Conservation (phyloP, 2,797 vertebrate genomes). For the Tragelaphus eurycerus region DNA sequence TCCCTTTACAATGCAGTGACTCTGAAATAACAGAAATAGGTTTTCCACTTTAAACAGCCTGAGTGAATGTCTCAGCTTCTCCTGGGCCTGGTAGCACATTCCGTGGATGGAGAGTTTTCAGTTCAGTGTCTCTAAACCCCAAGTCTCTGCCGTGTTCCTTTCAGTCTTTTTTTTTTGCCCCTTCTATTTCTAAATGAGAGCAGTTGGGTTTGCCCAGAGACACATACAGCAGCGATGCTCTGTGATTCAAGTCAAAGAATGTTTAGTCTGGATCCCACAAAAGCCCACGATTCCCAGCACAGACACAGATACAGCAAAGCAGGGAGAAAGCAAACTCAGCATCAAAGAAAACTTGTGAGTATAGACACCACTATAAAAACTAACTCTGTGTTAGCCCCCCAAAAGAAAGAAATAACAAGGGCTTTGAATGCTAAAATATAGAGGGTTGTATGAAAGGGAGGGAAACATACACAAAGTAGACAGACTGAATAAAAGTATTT, state of each 20-base stretch:
- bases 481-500: conserved; percentile 80
- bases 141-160: neutral
- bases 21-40: neutral
- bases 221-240: neutral
- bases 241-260: conserved; percentile 32
- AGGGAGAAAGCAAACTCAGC: conserved; percentile 43
- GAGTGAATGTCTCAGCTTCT: conserved; percentile 24
- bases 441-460: conserved; percentile 72
- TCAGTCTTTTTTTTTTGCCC: neutral
- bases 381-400: conserved; percentile 73
- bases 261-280: conserved; percentile 61
- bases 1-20: conserved; percentile 9
- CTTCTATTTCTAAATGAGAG: neutral
- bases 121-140: neutral
- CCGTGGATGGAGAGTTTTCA: conserved; percentile 23
- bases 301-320: conserved; percentile 52
- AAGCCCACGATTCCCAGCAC: conserved; percentile 49
- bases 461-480: conserved; percentile 71
- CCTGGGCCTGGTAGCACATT: neutral
- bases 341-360: conserved; percentile 76
- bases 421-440: conserved; percentile 78
- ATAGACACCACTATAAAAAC: conserved; percentile 67
- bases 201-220: conserved; percentile 2
- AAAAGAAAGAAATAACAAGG: conserved; percentile 49
- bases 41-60: conserved; percentile 13